phyloP scores from a whole-genome alignment of 1,140 invertebrate species.

The Pseudomyrmex sp. region DNA sequence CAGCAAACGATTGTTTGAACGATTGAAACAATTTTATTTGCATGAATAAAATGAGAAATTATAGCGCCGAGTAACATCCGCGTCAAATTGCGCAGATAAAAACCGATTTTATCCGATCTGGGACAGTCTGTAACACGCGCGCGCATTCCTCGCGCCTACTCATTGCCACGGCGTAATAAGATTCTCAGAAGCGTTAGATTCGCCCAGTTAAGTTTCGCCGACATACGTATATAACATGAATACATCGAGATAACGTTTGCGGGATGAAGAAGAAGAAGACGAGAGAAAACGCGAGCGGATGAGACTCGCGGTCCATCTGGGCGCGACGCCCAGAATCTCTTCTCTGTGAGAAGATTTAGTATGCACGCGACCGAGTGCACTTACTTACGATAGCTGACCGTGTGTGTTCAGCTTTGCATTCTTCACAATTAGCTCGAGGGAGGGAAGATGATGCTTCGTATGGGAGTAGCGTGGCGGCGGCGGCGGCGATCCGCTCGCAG shows the following conservation, averaged over 20 bases:
- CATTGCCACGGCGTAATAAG: neutral
- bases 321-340: neutral
- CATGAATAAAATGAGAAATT: neutral
- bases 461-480: too few relatives aligned
- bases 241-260: slow-evolving; percentile 34
- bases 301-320: slow-evolving; percentile 10
- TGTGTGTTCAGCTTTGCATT: slow-evolving; percentile 43
- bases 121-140: neutral
- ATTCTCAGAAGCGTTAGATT: slow-evolving; percentile 23
- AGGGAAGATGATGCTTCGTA: neutral
- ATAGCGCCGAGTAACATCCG: neutral
- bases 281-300: neutral
- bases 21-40: neutral
- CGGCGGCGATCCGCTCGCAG: neutral
- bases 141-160: neutral
- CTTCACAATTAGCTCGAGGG: slow-evolving; percentile 34
- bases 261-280: neutral
- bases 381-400: slow-evolving; percentile 12
- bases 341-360: neutral
- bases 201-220: slow-evolving; percentile 25
- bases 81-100: neutral
- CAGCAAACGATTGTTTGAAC: neutral
- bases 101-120: too few relatives aligned
- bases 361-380: neutral
- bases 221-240: neutral